Evolutionary conservation across 1,140 invertebrate species (phyloP).

Genomic region (Amyelois transitella): DNA sequence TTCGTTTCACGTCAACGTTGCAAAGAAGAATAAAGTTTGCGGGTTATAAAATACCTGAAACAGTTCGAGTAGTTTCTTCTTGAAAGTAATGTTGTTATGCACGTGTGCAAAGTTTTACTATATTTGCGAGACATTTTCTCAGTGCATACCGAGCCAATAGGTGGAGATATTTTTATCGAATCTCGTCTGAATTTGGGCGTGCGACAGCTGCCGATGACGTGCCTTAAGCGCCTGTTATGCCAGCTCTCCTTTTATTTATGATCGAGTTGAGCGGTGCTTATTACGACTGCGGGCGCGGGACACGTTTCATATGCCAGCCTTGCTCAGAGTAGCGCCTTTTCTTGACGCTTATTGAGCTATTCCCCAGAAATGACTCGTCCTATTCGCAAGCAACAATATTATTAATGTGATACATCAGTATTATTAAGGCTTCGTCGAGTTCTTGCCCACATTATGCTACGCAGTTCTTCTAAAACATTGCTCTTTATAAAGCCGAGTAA

Average conservation of each 20-base stretch:
- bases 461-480: neutral
- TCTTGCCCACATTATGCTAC: neutral
- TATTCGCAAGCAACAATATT: neutral
- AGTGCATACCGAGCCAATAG: conserved; percentile 9
- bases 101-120: neutral
- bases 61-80: neutral
- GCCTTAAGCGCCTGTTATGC: conserved; percentile 41
- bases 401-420: conserved; percentile 3
- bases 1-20: neutral
- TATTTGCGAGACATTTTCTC: neutral
- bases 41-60: neutral
- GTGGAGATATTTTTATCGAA: conserved; percentile 40
- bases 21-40: neutral
- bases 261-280: conserved; percentile 55
- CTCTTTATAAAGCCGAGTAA: conserved; percentile 2
- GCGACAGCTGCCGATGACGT: conserved; percentile 58
- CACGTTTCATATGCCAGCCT: conserved; percentile 49
- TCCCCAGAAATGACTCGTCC: conserved; percentile 19
- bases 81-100: neutral
- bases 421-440: neutral
- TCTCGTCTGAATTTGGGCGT: conserved; percentile 33
- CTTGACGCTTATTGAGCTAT: conserved; percentile 47
- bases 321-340: conserved; percentile 25
- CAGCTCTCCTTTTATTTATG: conserved; percentile 58
- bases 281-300: conserved; percentile 44